Evolutionary conservation across 2,888 invertebrate genomes (phyloP).

Genomic region (Stramonita haemastoma): DNA sequence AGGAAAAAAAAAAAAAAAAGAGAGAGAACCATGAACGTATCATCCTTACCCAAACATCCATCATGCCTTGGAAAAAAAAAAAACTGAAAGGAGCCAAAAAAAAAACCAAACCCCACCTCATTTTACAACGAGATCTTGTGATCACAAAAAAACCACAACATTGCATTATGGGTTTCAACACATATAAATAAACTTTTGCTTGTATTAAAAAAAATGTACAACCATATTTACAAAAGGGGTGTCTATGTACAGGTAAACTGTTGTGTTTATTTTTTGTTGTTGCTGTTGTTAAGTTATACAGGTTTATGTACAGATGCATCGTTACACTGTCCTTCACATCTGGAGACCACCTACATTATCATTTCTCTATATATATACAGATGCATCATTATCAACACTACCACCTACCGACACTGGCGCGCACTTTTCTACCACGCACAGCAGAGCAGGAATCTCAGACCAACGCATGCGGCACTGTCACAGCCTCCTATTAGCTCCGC

Average conservation of each 20-base stretch:
- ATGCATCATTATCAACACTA: not conserved
- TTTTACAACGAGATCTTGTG: conserved; percentile 45
- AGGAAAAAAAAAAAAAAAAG: not conserved
- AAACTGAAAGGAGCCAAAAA: not conserved
- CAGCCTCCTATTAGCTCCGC: not conserved
- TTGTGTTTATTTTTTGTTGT: not conserved
- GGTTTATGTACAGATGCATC: conserved; percentile 23
- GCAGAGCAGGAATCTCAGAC: conserved; percentile 26
- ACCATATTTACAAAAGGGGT: conserved; percentile 43
- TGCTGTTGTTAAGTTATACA: conserved; percentile 5
- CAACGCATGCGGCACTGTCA: not conserved
- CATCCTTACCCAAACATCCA: not conserved
- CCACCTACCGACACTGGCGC: not conserved
- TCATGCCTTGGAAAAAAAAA: not conserved
- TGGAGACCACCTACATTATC: not conserved
- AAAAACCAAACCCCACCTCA: too few species aligned
- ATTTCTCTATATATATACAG: not conserved
- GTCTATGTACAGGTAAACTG: conserved; percentile 26
- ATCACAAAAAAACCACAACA: conserved; percentile 46
- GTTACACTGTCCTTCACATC: not conserved
- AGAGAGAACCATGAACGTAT: not conserved
- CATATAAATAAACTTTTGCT: conserved; percentile 45
- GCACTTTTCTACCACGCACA: not conserved
- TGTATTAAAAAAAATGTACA: conserved; percentile 49
- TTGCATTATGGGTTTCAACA: conserved; percentile 43